A percentile compares a stretch with the other conserved stretches of the same genome.
These are phyloP conservation scores for Limanda limanda DNA, from an alignment of 2,113 vertebrate species.

Conservation along the genomic window DNA sequence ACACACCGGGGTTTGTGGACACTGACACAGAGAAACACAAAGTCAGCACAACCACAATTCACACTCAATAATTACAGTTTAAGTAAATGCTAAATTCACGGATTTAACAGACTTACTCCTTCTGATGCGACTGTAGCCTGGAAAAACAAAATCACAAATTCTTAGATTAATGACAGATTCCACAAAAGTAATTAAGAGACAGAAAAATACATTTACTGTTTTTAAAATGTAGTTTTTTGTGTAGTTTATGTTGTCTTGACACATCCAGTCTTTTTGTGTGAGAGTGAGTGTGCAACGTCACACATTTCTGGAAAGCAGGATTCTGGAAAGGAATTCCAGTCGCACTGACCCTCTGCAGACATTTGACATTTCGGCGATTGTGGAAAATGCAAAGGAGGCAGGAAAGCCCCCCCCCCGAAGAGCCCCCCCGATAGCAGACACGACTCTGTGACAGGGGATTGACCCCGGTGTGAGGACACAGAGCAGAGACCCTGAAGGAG, in stretches of 20 bases:
- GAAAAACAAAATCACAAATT: slow-evolving; percentile 8
- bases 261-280: slow-evolving; percentile 1
- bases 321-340: slow-evolving; percentile 19
- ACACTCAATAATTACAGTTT: neutral
- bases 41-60: neutral
- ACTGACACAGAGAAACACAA: slow-evolving; percentile 72
- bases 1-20: slow-evolving; percentile 78
- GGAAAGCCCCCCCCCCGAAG: slow-evolving; percentile 20
- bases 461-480: no score
- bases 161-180: no score
- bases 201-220: neutral
- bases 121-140: slow-evolving; percentile 83
- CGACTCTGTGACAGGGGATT: no score
- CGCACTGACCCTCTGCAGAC: slow-evolving; percentile 43
- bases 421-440: no score
- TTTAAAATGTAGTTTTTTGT: neutral
- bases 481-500: no score
- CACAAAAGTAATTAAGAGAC: neutral
- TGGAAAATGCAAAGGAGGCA: slow-evolving; percentile 67
- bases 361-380: slow-evolving; percentile 40
- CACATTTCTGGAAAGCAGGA: slow-evolving; percentile 42
- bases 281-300: slow-evolving; percentile 25
- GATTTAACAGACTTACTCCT: slow-evolving; percentile 76
- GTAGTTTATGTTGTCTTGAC: neutral
- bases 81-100: neutral